Percentiles rank a stretch among this genome's conserved stretches.
These are phyloP conservation scores for Ectemnius continuus DNA, from an alignment of 2,888 invertebrate species.

Conservation along the genomic window DNA sequence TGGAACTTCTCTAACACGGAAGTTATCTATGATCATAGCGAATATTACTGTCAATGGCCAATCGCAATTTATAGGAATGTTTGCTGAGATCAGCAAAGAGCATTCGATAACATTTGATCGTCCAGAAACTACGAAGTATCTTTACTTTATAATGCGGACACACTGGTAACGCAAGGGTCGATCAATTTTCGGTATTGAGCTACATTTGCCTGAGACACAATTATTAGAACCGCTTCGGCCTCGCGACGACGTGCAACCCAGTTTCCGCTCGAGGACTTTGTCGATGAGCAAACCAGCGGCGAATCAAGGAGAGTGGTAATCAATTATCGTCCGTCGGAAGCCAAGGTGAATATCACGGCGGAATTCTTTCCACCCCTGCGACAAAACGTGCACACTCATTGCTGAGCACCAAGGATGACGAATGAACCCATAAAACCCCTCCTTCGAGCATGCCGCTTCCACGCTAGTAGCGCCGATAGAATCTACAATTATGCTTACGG, in stretches of 20 bases:
- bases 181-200: too few species aligned
- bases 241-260: neutral
- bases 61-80: too few species aligned
- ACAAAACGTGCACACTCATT: conserved; percentile 30
- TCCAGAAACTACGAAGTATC: too few species aligned
- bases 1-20: too few species aligned
- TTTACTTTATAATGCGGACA: too few species aligned
- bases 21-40: too few species aligned
- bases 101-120: too few species aligned
- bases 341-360: conserved; percentile 45
- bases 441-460: conserved; percentile 20
- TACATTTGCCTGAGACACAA: neutral
- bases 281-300: conserved; percentile 30
- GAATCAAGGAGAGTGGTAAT: conserved; percentile 48
- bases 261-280: conserved; percentile 4
- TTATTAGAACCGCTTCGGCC: neutral
- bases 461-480: conserved; percentile 39
- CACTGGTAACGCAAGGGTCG: too few species aligned
- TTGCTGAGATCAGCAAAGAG: too few species aligned
- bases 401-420: conserved; percentile 40
- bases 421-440: conserved; percentile 60
- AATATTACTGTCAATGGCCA: too few species aligned
- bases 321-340: conserved; percentile 42
- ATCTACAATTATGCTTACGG: conserved; percentile 61
- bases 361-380: conserved; percentile 28